phyloP scores from a whole-genome alignment of 2,888 invertebrate genomes.

The Phlogophora meticulosa region DNA sequence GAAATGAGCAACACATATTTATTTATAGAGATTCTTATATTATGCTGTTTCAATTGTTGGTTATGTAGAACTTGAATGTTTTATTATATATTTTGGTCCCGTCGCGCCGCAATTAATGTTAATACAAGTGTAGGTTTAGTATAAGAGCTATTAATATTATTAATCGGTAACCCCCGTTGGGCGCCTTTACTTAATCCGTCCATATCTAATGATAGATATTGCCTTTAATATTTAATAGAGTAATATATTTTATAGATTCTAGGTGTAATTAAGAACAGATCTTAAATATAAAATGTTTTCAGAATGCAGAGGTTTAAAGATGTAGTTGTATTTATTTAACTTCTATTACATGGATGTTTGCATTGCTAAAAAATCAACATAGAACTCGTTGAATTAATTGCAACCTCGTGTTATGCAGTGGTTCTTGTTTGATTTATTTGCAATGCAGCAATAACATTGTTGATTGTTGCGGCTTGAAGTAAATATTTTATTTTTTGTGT shows the following conservation, averaged over 20 bases:
- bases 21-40: constrained; percentile 88
- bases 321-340: constrained; percentile 81
- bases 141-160: constrained; percentile 88
- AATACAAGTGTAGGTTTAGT: constrained; percentile 76
- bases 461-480: constrained; percentile 81
- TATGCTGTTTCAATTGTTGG: constrained; percentile 86
- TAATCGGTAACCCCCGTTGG: constrained; percentile 90
- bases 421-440: constrained; percentile 68
- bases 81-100: constrained; percentile 78
- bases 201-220: constrained; percentile 90
- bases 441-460: constrained; percentile 72
- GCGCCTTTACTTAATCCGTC: constrained; percentile 91
- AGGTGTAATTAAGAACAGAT: constrained; percentile 85
- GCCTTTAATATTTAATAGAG: constrained; percentile 91
- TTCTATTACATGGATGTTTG: constrained; percentile 69
- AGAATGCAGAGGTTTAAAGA: constrained; percentile 86
- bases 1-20: constrained; percentile 86
- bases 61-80: constrained; percentile 81
- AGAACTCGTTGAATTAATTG: constrained; percentile 30
- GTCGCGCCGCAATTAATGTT: constrained; percentile 80
- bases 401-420: constrained; percentile 28
- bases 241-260: constrained; percentile 91
- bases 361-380: constrained; percentile 67
- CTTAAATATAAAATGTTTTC: constrained; percentile 85
- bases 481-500: constrained; percentile 80